Conservation (phyloP, 1,140 invertebrate species). For the Brachionus asplanchnoidis region DNA sequence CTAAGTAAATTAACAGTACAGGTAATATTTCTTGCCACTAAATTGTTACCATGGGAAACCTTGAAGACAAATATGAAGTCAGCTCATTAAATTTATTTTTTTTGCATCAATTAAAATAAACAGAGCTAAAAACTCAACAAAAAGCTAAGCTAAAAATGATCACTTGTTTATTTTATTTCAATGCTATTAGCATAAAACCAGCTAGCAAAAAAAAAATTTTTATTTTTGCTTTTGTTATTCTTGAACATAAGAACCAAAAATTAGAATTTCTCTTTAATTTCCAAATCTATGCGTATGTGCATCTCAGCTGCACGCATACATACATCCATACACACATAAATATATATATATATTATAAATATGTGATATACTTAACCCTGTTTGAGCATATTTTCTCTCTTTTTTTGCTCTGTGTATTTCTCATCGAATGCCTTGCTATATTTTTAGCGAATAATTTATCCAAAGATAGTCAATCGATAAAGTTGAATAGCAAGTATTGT, state of each 20-base stretch:
- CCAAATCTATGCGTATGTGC: neutral
- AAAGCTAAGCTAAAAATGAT: slow-evolving; percentile 8
- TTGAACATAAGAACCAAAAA: neutral
- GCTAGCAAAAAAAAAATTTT: neutral
- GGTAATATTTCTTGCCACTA: too few species aligned
- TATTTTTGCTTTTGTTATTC: neutral
- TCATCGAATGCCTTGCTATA: neutral
- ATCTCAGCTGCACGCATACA: neutral
- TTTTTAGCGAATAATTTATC: neutral
- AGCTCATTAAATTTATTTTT: neutral
- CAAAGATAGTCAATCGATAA: slow-evolving; percentile 25
- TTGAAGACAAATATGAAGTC: neutral
- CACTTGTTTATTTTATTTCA: neutral
- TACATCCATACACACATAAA: neutral
- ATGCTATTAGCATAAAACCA: slow-evolving; percentile 8
- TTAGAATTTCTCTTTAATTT: neutral
- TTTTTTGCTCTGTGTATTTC: neutral
- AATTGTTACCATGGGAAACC: neutral
- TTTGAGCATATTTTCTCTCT: neutral
- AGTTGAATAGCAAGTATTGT: neutral
- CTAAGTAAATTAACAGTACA: too few species aligned
- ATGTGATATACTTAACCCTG: slow-evolving; percentile 14
- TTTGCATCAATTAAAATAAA: slow-evolving; percentile 7
- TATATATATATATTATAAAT: neutral
- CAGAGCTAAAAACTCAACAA: neutral